These are phyloP conservation scores for Glossophaga mutica DNA, from an alignment of 2,797 vertebrate species.

Conservation along the genomic window DNA sequence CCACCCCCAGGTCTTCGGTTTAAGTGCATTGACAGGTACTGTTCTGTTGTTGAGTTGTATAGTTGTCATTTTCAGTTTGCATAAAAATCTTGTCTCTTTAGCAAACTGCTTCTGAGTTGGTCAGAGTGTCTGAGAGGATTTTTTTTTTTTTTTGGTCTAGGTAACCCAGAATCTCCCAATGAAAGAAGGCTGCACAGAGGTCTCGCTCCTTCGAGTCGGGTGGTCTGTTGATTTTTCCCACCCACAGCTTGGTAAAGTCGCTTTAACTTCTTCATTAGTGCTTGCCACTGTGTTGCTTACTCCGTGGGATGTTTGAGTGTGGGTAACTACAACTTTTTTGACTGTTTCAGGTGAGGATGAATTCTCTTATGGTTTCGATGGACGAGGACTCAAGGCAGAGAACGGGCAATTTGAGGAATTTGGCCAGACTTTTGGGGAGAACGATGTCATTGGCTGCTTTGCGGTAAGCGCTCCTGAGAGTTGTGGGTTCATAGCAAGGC, in stretches of 20 bases:
- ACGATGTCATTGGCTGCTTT: constrained; percentile 92
- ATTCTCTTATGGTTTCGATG: constrained; percentile 90
- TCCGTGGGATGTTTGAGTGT: not conserved
- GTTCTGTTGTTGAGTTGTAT: not conserved
- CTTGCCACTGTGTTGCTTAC: not conserved
- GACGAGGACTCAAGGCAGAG: constrained; percentile 85
- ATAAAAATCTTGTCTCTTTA: not conserved
- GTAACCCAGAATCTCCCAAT: constrained; percentile 84
- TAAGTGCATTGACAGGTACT: not conserved
- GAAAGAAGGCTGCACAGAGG: constrained; percentile 76
- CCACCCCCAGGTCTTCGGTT: not conserved
- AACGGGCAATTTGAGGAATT: constrained; percentile 86
- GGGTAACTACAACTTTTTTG: constrained; percentile 13
- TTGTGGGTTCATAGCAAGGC: not conserved
- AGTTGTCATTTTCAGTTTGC: not conserved
- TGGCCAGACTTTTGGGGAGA: constrained; percentile 88
- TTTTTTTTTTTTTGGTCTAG: constrained; percentile 66
- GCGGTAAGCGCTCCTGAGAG: constrained; percentile 83
- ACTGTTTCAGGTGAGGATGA: constrained; percentile 86
- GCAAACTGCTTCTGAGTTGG: not conserved
- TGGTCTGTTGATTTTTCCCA: constrained; percentile 87
- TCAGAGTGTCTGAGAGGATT: not conserved
- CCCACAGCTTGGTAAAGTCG: constrained; percentile 88
- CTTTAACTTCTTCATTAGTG: not conserved
- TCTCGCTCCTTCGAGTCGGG: constrained; percentile 87